phyloP scores from a whole-genome alignment of 2,113 vertebrate genomes.

The Drymodes brunneopygia region DNA sequence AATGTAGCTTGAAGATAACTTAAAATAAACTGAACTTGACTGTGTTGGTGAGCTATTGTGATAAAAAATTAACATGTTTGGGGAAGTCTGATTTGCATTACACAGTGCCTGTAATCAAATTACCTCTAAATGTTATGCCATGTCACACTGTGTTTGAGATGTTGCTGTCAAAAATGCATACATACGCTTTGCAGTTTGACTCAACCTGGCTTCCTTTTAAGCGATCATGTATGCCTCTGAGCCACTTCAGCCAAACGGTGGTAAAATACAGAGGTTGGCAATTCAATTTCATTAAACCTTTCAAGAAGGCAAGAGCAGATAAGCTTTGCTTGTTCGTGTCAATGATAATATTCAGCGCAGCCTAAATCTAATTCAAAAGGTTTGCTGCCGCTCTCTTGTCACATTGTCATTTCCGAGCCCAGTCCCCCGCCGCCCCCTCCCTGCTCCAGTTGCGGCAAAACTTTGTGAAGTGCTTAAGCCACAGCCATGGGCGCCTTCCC shows the following conservation, averaged over 20 bases:
- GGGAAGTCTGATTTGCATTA: constrained; percentile 60
- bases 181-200: constrained; percentile 22
- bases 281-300: constrained; percentile 67
- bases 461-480: constrained; percentile 62
- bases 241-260: constrained; percentile 61
- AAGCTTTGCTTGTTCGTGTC: constrained; percentile 60
- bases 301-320: constrained; percentile 69
- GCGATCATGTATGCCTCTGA: constrained; percentile 38
- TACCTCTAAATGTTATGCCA: constrained; percentile 45
- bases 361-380: constrained; percentile 62
- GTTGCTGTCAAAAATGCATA: constrained; percentile 44
- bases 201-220: constrained; percentile 38
- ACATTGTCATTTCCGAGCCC: constrained; percentile 41
- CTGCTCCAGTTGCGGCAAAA: constrained; percentile 8
- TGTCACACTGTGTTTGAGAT: constrained; percentile 41
- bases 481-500: background rate
- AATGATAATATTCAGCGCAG: constrained; percentile 63
- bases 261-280: constrained; percentile 62
- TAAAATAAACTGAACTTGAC: background rate
- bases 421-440: background rate
- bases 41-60: constrained; percentile 6
- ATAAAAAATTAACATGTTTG: constrained; percentile 31
- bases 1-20: background rate
- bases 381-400: background rate
- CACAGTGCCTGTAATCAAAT: constrained; percentile 62